Base-by-base conservation (phyloP, 2,797 vertebrate genomes). In the Petrocephalus sullivani region DNA sequence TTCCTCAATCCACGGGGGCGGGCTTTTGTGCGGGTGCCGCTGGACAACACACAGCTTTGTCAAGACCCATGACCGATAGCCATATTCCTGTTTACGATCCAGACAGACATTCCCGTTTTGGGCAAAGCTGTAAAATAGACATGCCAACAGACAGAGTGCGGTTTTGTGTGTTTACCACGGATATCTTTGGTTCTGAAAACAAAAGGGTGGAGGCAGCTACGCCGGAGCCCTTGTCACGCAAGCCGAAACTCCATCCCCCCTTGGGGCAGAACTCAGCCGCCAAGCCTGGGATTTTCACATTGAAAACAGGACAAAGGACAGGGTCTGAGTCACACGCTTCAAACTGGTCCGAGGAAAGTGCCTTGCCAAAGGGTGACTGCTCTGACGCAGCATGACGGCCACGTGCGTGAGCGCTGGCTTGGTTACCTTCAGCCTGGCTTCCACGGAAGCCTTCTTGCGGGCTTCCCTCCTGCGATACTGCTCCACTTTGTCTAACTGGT, bases 401-500 rank as follows among this genome's bases (percentile, higher is more conserved):
- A 57, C 33, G 21, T 56, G 53, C n/a, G n/a, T 16, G 23, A 5
- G 21, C 6, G 28, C 21, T 14, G 88, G 37, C 7, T 54, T 14
- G 14, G 81, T 12, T 94, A 99, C 98, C 97, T 99, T 99, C 49
- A 99, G 94, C 7, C 98, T 94, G 87, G 98, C 98, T 93, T 99
- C 98, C 89, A 99, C 98, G 0, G 98, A 99, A 0, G 98, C 98
- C 91, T 99, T 99, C 90, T 99, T 99, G 3, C 98, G 96, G 0
- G 98, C 98, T 91, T 99, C 98, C 91, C 98, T 96, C 28, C 97
- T 94, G 71, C 98, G 95, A 90, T 99, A 99, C 91, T 99, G 98
- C 87, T 99, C 98, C 90, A 99, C 98, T 91, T 99, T 99, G 92
- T 99, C 98, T 94, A 99, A 95, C 92, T 99, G 98, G 92, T 99